A percentile compares a stretch with the other conserved stretches of the same genome.
Evolutionary conservation across 1,140 invertebrate species (phyloP).

Genomic region (Neodiprion fabricii): DNA sequence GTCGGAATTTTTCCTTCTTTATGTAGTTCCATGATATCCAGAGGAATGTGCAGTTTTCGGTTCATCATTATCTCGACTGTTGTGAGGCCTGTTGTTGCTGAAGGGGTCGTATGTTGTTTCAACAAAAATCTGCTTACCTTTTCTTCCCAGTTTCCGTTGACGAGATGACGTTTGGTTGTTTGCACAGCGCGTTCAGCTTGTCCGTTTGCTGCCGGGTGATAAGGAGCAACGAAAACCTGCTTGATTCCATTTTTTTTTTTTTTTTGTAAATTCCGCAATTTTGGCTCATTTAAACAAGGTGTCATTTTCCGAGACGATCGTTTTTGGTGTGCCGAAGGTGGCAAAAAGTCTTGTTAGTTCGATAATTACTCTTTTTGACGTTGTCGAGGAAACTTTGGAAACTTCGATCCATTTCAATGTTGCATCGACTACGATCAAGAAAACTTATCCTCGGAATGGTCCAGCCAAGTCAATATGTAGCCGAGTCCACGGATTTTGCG

Average conservation of each 20-base stretch:
- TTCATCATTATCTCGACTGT: conserved; percentile 10
- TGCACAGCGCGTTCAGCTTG: conserved; percentile 38
- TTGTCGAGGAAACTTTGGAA: not conserved
- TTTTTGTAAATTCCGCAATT: conserved; percentile 7
- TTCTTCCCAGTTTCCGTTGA: not conserved
- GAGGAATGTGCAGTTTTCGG: not conserved
- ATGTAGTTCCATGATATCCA: not conserved
- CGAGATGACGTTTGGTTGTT: conserved; percentile 18
- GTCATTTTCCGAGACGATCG: conserved; percentile 1
- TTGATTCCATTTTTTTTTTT: not conserved
- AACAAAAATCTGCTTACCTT: conserved; percentile 8
- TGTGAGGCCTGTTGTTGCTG: not conserved
- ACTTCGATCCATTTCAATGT: conserved; percentile 13
- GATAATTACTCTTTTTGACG: conserved; percentile 1
- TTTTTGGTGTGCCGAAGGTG: conserved; percentile 9
- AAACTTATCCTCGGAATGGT: conserved; percentile 48
- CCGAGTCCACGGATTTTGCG: conserved; percentile 52
- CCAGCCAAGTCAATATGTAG: conserved; percentile 62
- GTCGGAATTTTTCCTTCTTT: not conserved
- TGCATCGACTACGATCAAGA: conserved; percentile 46
- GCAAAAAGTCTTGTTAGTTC: conserved; percentile 14
- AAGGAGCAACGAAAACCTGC: conserved; percentile 23
- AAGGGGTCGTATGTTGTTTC: conserved; percentile 4
- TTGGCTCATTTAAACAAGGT: conserved; percentile 7
- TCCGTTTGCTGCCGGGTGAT: conserved; percentile 41